Evolutionary conservation across 2,888 invertebrate species (phyloP).

Genomic region (Gymnosoma rotundatum): DNA sequence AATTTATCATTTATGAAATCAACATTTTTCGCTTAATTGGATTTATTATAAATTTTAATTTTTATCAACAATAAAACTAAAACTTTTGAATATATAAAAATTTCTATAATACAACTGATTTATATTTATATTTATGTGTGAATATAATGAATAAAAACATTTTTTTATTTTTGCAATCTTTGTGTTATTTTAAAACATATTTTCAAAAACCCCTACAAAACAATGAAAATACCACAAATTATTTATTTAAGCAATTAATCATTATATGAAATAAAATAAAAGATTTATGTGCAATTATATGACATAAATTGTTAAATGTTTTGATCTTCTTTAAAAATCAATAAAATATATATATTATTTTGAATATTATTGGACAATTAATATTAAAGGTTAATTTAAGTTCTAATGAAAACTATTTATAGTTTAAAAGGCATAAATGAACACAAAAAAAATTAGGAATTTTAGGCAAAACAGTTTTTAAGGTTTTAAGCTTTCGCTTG

Average conservation of each 20-base stretch:
- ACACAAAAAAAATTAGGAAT: background rate
- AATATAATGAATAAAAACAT: conserved; percentile 11
- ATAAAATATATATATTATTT: background rate
- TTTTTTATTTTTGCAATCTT: background rate
- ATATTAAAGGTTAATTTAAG: background rate
- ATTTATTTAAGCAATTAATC: conserved; percentile 12
- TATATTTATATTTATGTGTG: background rate
- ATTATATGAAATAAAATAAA: background rate
- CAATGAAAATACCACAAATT: conserved; percentile 4
- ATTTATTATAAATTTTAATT: conserved; percentile 2
- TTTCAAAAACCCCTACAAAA: background rate
- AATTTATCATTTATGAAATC: background rate
- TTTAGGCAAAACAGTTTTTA: background rate
- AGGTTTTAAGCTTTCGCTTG: too few species aligned
- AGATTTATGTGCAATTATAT: background rate
- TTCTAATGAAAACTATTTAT: background rate
- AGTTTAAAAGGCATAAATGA: background rate
- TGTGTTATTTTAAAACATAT: conserved; percentile 2
- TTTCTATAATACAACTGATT: background rate
- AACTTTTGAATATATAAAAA: background rate
- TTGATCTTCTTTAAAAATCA: background rate
- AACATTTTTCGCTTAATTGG: background rate
- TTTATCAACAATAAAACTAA: background rate
- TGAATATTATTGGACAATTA: background rate
- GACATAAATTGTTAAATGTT: background rate